These are phyloP conservation scores for Syncerus caffer DNA, from an alignment of 2,797 vertebrate species.

Conservation along the genomic window DNA sequence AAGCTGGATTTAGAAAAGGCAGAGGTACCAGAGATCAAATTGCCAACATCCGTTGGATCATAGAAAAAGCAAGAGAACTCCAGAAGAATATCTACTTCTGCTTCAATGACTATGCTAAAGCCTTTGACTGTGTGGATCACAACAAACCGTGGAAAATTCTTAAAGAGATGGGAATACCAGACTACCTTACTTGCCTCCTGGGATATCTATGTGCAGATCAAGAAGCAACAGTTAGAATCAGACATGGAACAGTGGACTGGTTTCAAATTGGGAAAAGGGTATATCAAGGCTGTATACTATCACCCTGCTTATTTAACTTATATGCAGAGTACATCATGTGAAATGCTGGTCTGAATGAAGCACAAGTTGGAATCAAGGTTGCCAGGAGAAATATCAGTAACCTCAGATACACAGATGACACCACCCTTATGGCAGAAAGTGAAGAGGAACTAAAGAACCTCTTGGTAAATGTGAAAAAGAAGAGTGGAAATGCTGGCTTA, in stretches of 20 bases:
- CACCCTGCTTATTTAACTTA: background rate
- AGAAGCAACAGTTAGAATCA: background rate
- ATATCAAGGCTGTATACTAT: background rate
- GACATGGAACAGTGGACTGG: background rate
- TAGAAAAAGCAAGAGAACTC: background rate
- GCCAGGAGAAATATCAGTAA: background rate
- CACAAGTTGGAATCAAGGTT: background rate
- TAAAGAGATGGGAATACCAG: background rate
- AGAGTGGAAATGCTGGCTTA: background rate
- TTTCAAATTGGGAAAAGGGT: background rate
- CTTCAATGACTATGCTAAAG: background rate
- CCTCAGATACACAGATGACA: background rate
- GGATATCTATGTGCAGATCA: background rate
- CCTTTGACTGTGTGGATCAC: background rate
- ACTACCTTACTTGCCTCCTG: background rate
- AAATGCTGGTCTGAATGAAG: background rate
- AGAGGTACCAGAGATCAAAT: background rate
- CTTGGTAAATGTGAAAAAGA: background rate
- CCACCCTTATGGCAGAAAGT: background rate
- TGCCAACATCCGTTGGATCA: background rate
- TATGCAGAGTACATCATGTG: background rate
- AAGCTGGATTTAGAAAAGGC: background rate
- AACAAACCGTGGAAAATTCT: background rate
- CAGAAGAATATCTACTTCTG: background rate
- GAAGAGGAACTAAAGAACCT: background rate